Base-by-base conservation (phyloP, 2,888 invertebrate genomes). In the Lydus trimaculatus region DNA sequence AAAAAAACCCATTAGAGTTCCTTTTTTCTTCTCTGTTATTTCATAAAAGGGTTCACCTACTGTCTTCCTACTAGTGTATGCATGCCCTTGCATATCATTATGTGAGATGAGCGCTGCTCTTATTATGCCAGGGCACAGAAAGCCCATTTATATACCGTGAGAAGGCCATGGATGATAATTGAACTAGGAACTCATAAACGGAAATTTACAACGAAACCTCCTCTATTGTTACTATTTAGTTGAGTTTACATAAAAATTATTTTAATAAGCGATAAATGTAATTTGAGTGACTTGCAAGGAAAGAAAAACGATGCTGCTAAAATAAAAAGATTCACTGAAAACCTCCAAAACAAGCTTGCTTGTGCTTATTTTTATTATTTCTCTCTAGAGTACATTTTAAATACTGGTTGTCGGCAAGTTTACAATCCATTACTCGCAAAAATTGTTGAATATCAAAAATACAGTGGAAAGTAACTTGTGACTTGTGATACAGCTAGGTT, bases 41-140 rank as follows among this genome's bases (percentile, higher is more conserved):
- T 75, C 74, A 73, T 74, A 73, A 78, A 81, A 79, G 79, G 83
- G 83, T 81, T 82, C 75, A 75, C 78, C 81, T 78, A 80, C 79
- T 81, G 80, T 82, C 81, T 82, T 81, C 80, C 80, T 79, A 78
- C 80, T 83, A 82, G 82, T 82, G 81, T 82, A 82, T 82, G 82
- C 82, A 82, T 80, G 81, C 80, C 81, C 82, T 81, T 83, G 82
- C 81, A 83, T 83, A 80, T 79, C 76, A 81, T 82, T 82, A 70
- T 61, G 63, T 64, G 75, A 77, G 77, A 77, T 76, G 73, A 73
- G 74, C 69, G 73, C 63, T 71, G 70, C 67, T 73, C 78, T 79
- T 80, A 80, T 81, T 80, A 79, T 81, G 78, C 78, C 75, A 43
- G 43, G 72, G 78, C 79, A 76, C 73, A 80, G 77, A 80, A 80